Percentiles rank a stretch among this genome's conserved stretches.
Evolutionary conservation across 2,888 invertebrate species (phyloP).

Genomic region (Dynastes maya): DNA sequence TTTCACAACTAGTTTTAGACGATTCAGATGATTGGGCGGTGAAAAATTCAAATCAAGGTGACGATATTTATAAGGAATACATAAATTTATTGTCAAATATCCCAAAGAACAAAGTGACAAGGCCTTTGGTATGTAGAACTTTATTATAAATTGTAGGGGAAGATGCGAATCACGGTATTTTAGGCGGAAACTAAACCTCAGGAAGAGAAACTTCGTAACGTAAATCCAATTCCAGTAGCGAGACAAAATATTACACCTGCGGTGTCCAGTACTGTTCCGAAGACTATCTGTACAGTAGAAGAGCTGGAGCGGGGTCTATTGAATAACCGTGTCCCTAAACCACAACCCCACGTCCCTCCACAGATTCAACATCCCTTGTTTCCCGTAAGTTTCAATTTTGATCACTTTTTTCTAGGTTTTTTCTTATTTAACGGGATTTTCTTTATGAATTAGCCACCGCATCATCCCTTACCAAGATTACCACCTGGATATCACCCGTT

Average conservation of each 20-base stretch:
- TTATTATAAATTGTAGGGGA: neutral
- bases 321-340: conserved; percentile 30
- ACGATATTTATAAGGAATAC: conserved; percentile 2
- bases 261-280: conserved; percentile 61
- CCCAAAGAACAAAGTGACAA: conserved; percentile 3
- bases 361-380: conserved; percentile 62
- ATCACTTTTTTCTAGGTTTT: neutral
- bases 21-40: conserved; percentile 56
- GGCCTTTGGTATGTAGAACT: neutral
- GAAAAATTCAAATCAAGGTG: conserved; percentile 13
- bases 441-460: conserved; percentile 58
- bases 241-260: conserved; percentile 12
- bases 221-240: neutral
- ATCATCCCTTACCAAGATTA: conserved; percentile 65
- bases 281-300: conserved; percentile 82
- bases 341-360: conserved; percentile 58
- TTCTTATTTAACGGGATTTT: conserved; percentile 2
- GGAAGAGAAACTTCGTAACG: neutral
- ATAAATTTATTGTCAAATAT: conserved; percentile 3
- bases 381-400: conserved; percentile 48
- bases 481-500: conserved; percentile 70
- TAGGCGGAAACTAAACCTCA: conserved; percentile 32
- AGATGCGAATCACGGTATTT: conserved; percentile 1
- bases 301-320: conserved; percentile 81
- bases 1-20: conserved; percentile 63